Conservation (phyloP, 2,797 vertebrate species). For the Pogoniulus pusillus region DNA sequence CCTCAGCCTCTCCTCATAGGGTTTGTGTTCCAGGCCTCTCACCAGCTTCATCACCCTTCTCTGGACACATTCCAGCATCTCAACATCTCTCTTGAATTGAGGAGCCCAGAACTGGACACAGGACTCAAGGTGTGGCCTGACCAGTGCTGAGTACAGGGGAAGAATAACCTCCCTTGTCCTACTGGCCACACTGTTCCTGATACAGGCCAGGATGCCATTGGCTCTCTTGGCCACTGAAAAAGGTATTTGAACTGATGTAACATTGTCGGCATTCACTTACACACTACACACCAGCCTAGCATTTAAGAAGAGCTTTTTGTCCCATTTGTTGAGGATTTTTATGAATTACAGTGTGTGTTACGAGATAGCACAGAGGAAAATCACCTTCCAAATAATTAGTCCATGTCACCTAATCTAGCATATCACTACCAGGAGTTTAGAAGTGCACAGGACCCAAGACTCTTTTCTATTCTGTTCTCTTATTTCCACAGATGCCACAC, state of each 20-base stretch:
- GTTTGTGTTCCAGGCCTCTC: too few species aligned
- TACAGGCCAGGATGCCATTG: too few species aligned
- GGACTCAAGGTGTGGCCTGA: too few species aligned
- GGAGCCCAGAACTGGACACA: too few species aligned
- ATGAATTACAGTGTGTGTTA: accelerated
- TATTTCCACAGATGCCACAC: not conserved
- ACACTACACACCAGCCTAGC: not conserved
- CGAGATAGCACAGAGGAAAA: not conserved
- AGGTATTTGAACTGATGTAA: not conserved
- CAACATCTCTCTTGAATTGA: too few species aligned
- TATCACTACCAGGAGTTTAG: not conserved
- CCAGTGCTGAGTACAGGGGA: too few species aligned
- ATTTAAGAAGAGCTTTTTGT: not conserved
- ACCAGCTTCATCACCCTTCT: too few species aligned
- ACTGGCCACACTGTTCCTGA: too few species aligned
- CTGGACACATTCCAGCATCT: too few species aligned
- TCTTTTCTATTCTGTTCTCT: not conserved
- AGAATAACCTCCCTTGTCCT: too few species aligned
- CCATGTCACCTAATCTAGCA: not conserved
- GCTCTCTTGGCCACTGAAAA: too few species aligned
- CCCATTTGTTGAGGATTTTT: not conserved
- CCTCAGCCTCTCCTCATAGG: too few species aligned
- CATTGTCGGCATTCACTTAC: not conserved
- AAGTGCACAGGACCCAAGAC: not conserved
- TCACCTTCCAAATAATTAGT: not conserved